Base-by-base conservation (phyloP, 2,888 invertebrate genomes). In the Frankliniella intonsa region DNA sequence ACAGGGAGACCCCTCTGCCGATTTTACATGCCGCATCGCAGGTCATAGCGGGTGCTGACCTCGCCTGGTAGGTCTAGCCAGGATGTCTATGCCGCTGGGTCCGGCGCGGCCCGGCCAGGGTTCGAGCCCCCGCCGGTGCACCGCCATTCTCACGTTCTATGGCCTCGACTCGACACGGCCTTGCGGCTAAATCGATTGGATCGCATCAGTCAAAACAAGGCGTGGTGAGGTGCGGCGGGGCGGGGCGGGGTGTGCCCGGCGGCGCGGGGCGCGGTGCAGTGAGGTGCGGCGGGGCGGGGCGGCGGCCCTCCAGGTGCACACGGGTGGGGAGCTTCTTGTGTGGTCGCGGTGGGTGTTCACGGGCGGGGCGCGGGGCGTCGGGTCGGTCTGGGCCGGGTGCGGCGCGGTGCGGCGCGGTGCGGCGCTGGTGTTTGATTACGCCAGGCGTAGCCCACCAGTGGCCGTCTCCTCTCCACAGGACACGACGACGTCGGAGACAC, bases 271-370 rank as follows among this genome's bases (percentile, higher is more conserved):
- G 55, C 55, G 3, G 55, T 8, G 55, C 14, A 8, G 55, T 2
- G 55, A 17, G 55, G 55, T 12, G 14, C 55, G 55, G 14, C 51
- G 51, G 51, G 51, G 51, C 51, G 10, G 51, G 51, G 51, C 55
- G 55, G 62, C 62, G 14, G 62, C 19, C 38, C 38, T 38, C 38
- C 62, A 62, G 62, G 62, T n/a, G 62, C 62, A 62, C n/a, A 62
- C 62, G 19, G 17, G 62, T 62, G 38, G 38, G 62, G 11, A 8
- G 69, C 69, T 76, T 10, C 69, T 25, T 76, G 69, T 76, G 69
- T 76, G 69, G 69, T 76, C 69, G 69, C 69, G 12, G 69, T 76
- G 69, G 69, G 69, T 76, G 69, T 76, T 25, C 62, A 55, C 55
- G 55, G 69, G 22, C n/a, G 38, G 38, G 38, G 38, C 38, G 38